Evolutionary conservation across 2,797 vertebrate species (phyloP), one percentile per base, ranked within the genome.

Genomic region (Gymnoscopelus braueri): DNA sequence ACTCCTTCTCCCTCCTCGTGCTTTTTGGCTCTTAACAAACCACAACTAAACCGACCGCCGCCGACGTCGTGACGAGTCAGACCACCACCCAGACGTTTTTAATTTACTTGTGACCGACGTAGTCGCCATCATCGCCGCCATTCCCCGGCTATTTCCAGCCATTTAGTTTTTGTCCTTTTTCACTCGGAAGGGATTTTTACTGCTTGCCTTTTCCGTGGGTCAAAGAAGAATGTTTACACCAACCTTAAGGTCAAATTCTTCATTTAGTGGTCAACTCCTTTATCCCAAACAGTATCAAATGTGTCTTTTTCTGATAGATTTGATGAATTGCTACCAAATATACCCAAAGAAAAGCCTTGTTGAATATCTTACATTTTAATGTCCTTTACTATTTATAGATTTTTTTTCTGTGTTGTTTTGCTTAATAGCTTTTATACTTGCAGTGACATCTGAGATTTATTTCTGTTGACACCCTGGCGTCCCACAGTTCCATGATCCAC

Each of bases 351-450:
- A 47, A 48, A 55, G 29, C 35, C 56, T 56, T 35, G 39, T n/a
- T 50, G 57, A 47, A 64, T n/a, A 80, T 49, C 47, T 58, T 70
- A 60, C 62, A 51, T 74, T 75, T 61, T 48, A 63, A 62, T 64
- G 39, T 71, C 56, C 44, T 70, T 72, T 82, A 19, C 75, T 86
- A 87, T 88, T 86, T 88, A 87, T 87, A 71, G 44, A 61, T 58
- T 59, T 69, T 56, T 65, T 58, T 72, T 74, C 68, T 35, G 58
- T 8, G 39, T 65, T 44, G 11, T 51, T 51, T 51, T 51, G n/a
- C 50, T 39, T 67, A 63, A 49, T 26, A 71, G 61, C 78, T 85
- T 84, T 84, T 80, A 26, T 79, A 71, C 63, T 68, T 81, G 12
- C 29, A 26, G 58, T 65, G 59, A 67, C 66, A 69, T 80, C 78